Conservation (phyloP, 2,888 invertebrate species). For the Plemyria rubiginata region DNA sequence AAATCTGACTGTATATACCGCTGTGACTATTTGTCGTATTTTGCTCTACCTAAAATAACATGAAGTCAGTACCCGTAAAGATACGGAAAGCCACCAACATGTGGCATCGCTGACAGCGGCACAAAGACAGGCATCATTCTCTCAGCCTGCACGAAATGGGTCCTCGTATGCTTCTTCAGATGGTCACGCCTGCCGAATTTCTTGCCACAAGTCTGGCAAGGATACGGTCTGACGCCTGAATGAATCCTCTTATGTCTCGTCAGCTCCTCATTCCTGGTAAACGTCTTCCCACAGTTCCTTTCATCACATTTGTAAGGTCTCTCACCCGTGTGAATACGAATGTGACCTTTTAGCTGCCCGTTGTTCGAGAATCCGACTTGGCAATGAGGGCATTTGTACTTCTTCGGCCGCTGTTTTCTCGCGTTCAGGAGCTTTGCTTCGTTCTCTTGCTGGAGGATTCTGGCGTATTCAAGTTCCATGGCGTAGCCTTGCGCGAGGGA, state of each 20-base stretch:
- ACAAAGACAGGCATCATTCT: slow-evolving; percentile 86
- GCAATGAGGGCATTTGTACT: slow-evolving; percentile 96
- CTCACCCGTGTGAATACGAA: slow-evolving; percentile 96
- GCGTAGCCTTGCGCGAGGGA: slow-evolving; percentile 84
- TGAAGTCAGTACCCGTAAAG: slow-evolving; percentile 82
- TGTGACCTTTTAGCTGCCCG: slow-evolving; percentile 95
- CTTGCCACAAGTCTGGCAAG: slow-evolving; percentile 95
- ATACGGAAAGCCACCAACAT: slow-evolving; percentile 75
- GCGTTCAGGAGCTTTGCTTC: slow-evolving; percentile 87
- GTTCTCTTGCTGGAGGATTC: slow-evolving; percentile 89
- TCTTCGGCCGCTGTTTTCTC: slow-evolving; percentile 93
- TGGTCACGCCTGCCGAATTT: slow-evolving; percentile 97
- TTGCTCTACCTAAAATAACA: background rate
- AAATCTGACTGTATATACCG: background rate
- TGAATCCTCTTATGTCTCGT: slow-evolving; percentile 96
- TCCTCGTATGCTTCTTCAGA: slow-evolving; percentile 96
- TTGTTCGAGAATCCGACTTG: slow-evolving; percentile 97
- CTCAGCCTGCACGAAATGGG: slow-evolving; percentile 88
- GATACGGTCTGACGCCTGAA: slow-evolving; percentile 93
- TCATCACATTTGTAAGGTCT: slow-evolving; percentile 95
- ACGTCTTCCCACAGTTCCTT: slow-evolving; percentile 94
- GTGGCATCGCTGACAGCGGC: slow-evolving; percentile 82
- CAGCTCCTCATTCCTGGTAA: slow-evolving; percentile 95
- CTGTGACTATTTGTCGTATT: background rate
- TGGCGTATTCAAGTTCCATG: slow-evolving; percentile 88